Base-by-base conservation (phyloP, 2,888 invertebrate species). In the Gastracanthus pulcherrimus region DNA sequence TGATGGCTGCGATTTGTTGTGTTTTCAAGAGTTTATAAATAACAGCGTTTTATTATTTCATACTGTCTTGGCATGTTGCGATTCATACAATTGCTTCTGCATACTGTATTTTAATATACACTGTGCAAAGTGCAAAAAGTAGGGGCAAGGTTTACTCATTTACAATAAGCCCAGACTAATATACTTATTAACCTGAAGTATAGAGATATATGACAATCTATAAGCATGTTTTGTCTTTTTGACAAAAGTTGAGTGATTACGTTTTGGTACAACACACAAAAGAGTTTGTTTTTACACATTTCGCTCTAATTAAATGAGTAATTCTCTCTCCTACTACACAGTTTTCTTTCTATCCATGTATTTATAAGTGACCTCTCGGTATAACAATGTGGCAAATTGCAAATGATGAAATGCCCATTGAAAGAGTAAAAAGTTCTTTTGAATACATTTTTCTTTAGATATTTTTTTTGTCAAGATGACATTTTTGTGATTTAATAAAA, bases 11-110 rank as follows among this genome's bases (percentile, higher is more conserved):
- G 87, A 89, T 89, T 89, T 91, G 90, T 91, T 91, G 90, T 90
- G 89, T 90, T 90, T 90, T 89, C 86, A 87, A 90, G 89, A 91
- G 90, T 91, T 91, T 90, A 89, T 85, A 51, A 88, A 90, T 90
- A 90, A 91, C 89, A 90, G 85, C 87, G 88, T 88, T 89, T 87
- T 87, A 87, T 87, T 87, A 86, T 87, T 87, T 88, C 83, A 87
- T 86, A 88, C 85, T 90, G 88, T 89, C 88, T 88, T 86, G 85
- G 89, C 90, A 90, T 90, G 91, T 89, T 89, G 89, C 85, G 83
- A 85, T 85, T 85, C 81, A 81, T 86, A 85, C 72, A 78, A 83
- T 76, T 76, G 79, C 23, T 80, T 34, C 58, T 76, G 76, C 66
- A 67, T 70, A 76, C 13, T 81, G 72, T 81, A 81, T 84, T 83